Conservation (phyloP, 2,888 invertebrate genomes). For the Melangyna quadrimaculata region DNA sequence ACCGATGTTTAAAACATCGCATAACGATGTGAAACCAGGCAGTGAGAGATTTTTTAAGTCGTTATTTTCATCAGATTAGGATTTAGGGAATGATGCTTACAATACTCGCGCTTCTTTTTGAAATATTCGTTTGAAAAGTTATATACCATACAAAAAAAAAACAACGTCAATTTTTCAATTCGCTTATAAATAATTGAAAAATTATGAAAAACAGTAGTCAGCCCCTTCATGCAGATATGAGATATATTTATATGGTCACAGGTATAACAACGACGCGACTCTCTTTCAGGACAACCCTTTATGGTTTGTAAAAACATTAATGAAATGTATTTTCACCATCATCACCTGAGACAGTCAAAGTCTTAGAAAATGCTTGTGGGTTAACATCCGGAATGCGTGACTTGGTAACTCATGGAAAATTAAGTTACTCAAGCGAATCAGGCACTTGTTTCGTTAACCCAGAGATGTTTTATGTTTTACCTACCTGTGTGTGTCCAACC, state of each 20-base stretch:
- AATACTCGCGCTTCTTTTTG: too few species aligned
- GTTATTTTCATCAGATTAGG: too few species aligned
- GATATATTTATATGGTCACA: not conserved
- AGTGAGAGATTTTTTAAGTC: too few species aligned
- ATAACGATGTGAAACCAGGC: too few species aligned
- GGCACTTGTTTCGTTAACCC: not conserved
- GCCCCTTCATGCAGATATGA: not conserved
- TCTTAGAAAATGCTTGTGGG: not conserved
- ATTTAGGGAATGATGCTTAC: too few species aligned
- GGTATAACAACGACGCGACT: not conserved
- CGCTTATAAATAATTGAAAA: not conserved
- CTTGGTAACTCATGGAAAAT: not conserved
- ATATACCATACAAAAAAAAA: not conserved
- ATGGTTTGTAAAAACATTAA: not conserved
- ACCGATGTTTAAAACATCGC: too few species aligned
- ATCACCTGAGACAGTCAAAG: not conserved
- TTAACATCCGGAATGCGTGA: conserved; percentile 5
- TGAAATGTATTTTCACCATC: not conserved
- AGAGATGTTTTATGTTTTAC: not conserved
- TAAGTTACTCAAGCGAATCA: not conserved
- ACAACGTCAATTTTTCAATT: not conserved
- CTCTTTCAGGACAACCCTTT: not conserved
- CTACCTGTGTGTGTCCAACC: not conserved
- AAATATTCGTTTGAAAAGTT: not conserved
- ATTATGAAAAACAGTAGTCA: not conserved